Conservation (phyloP, 37 sponge, comb jelly and placozoan genomes). For the Ephydatia muelleri region DNA sequence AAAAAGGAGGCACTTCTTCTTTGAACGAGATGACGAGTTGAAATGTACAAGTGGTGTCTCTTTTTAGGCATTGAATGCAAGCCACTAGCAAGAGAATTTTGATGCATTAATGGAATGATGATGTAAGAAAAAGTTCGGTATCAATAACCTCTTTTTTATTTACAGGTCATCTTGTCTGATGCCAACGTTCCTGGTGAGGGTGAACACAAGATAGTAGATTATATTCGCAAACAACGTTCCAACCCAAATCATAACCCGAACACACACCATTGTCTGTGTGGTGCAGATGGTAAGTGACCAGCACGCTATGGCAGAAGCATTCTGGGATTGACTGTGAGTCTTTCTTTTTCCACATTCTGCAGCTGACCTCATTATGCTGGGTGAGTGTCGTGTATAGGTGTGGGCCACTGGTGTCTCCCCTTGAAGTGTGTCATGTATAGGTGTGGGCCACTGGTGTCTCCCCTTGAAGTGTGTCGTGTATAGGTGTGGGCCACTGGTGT, state of each 20-base stretch:
- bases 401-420: neutral
- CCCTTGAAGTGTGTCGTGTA: no score
- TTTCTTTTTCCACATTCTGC: neutral
- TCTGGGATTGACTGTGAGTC: no score
- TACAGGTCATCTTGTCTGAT: conserved; percentile 93
- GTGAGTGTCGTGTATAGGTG: conserved; percentile 23
- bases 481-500: no score
- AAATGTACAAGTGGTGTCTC: no score
- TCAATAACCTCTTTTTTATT: neutral
- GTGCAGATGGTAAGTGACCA: conserved; percentile 94
- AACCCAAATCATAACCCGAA: conserved; percentile 91
- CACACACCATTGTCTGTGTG: conserved; percentile 97
- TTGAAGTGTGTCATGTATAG: conserved; percentile 2
- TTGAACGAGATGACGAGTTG: no score
- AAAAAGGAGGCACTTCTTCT: no score
- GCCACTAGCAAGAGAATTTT: no score
- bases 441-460: no score
- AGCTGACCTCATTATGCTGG: neutral
- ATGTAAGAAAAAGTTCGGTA: no score
- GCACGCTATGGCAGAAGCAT: no score
- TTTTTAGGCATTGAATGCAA: no score
- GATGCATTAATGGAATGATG: no score
- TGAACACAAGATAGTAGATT: conserved; percentile 99
- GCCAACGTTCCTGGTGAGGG: conserved; percentile 99
- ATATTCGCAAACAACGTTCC: conserved; percentile 90